Base-by-base conservation (phyloP, 2,888 invertebrate species). In the Epistrophella euchroma region DNA sequence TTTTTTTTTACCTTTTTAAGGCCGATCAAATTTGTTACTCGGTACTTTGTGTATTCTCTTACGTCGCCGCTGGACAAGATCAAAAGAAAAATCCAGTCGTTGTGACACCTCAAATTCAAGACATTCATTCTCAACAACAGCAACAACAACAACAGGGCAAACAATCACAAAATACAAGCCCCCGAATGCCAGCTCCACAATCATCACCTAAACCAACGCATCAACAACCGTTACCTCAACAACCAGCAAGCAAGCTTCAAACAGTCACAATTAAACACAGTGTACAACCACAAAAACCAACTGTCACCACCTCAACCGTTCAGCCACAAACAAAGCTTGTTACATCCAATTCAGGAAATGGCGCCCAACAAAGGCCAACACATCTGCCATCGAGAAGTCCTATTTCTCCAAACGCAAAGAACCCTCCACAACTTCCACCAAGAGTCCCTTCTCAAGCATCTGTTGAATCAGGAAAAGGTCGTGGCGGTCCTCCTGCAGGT, bases 21-120 rank as follows among this genome's bases (percentile, higher is more conserved):
- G 98, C 99, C 92, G 98, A 99, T 93, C 98, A 99, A 93, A 99
- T 99, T 91, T 99, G 99, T 93, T 99, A 99, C 93, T 98, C 99
- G 90, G 99, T 99, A 87, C 94, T 99, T 89, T 99, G 99, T 94
- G 98, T 99, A 89, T 99, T 99, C 94, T 99, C 99, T 68, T 99
- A 99, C 94, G 96, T 99, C 91, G 99, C 99, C 86, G 99, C 99
- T 76, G 98, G 97, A 0, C 95, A 96, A 88, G 96, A 96, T 89
- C 96, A 96, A 90, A 94, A 95, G 91, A 94, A 94, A 89, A 91
- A 91, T 86, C 92, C 91, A 1, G 91, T 91, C 15, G 91, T 92
- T 2, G 91, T 91, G 56, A 91, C 91, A 9, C 92, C 91, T 4
- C 91, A 91, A 77, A 91, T 91, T n/a, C 91, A 91, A 88, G 91